phyloP scores from a whole-genome alignment of 92 coral and sea anemone species.

The Ricordea florida region DNA sequence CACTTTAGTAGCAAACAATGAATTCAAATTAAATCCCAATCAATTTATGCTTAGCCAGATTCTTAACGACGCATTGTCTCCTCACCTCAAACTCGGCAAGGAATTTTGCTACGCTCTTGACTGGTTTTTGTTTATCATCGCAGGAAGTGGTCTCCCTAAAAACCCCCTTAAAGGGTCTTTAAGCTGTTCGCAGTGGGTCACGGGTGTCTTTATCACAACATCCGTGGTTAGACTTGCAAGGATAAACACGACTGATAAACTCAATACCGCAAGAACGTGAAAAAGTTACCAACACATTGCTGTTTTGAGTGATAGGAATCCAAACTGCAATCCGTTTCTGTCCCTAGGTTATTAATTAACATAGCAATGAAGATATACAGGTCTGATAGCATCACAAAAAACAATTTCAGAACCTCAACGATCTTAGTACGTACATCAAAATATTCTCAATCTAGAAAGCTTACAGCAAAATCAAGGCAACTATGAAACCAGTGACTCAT shows the following conservation, averaged over 20 bases:
- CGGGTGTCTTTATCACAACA: conserved; percentile 24
- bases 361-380: no score
- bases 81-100: conserved; percentile 19
- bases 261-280: neutral
- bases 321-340: no score
- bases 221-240: conserved; percentile 40
- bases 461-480: no score
- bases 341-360: no score
- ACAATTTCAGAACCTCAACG: no score
- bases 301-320: no score
- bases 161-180: conserved; percentile 55
- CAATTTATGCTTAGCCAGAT: conserved; percentile 13
- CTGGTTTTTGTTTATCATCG: conserved; percentile 37
- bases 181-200: conserved; percentile 47
- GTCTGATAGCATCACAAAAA: no score
- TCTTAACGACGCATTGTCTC: conserved; percentile 28
- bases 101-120: conserved; percentile 30
- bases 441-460: no score
- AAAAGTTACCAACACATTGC: neutral
- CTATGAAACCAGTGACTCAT: no score
- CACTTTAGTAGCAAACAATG: conserved; percentile 19
- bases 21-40: conserved; percentile 18
- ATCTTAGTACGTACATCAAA: no score
- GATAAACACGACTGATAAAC: conserved; percentile 35
- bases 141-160: conserved; percentile 35